phyloP scores from a whole-genome alignment of 2,888 invertebrate species.

The Trisateles emortualis region DNA sequence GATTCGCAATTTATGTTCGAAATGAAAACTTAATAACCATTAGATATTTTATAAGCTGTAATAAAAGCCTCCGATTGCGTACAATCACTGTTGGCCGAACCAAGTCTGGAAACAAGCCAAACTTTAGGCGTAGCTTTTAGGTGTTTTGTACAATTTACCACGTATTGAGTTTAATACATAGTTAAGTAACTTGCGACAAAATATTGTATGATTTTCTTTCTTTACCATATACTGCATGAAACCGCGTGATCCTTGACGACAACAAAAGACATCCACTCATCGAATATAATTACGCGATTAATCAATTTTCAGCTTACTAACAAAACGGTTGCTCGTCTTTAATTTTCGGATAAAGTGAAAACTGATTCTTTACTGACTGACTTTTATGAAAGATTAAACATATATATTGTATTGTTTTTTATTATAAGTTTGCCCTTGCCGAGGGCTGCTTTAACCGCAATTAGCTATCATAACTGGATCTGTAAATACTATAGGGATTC shows the following conservation, averaged over 20 bases:
- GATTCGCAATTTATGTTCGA: neutral
- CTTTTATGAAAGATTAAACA: no score
- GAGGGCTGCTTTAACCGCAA: neutral
- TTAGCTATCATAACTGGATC: neutral
- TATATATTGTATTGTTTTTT: no score
- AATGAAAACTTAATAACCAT: slow-evolving; percentile 12
- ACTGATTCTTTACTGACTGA: no score
- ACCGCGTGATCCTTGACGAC: no score
- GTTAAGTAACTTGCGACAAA: neutral
- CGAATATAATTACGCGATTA: no score
- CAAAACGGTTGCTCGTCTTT: no score
- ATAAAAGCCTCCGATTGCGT: slow-evolving; percentile 15
- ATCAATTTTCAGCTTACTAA: no score
- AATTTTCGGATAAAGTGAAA: no score
- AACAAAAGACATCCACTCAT: no score
- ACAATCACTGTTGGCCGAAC: slow-evolving; percentile 14
- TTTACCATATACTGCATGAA: no score
- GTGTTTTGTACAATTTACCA: neutral
- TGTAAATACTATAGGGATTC: neutral
- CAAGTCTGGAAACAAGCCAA: slow-evolving; percentile 11
- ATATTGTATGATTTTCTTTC: no score
- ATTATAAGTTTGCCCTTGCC: no score
- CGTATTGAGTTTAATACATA: neutral
- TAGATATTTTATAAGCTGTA: slow-evolving; percentile 8
- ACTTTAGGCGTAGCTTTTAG: neutral